Conservation (phyloP, 2,888 invertebrate genomes). For the Euclidia mi region DNA sequence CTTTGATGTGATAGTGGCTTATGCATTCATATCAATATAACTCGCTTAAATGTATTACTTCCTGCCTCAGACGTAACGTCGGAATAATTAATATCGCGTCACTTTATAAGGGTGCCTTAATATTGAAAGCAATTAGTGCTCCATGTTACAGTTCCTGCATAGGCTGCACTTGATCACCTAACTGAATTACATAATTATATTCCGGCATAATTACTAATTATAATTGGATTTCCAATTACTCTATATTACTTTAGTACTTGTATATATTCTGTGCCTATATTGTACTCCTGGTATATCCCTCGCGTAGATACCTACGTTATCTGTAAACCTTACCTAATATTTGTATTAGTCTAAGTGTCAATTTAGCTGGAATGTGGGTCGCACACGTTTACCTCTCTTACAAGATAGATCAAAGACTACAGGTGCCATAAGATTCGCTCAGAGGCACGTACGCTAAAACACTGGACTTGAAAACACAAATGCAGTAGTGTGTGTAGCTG, state of each 20-base stretch:
- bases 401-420: slow-evolving; percentile 9
- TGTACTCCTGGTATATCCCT: too few relatives aligned
- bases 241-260: too few relatives aligned
- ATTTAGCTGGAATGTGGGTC: slow-evolving; percentile 5
- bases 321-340: background rate
- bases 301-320: too few relatives aligned
- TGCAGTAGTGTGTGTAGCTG: slow-evolving; percentile 4
- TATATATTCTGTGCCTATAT: too few relatives aligned
- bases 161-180: background rate
- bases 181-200: background rate
- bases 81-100: background rate
- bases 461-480: background rate
- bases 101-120: background rate
- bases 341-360: slow-evolving; percentile 2
- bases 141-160: slow-evolving; percentile 2
- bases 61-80: too few relatives aligned
- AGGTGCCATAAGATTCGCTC: slow-evolving; percentile 11
- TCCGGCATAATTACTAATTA: too few relatives aligned
- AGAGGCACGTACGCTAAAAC: slow-evolving; percentile 8
- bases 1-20: too few relatives aligned
- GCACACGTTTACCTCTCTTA: slow-evolving; percentile 2
- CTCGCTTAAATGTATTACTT: too few relatives aligned
- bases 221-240: too few relatives aligned
- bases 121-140: background rate
- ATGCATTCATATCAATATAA: too few relatives aligned